phyloP scores from a whole-genome alignment of 2,797 vertebrate genomes.

The Valencia hispanica region DNA sequence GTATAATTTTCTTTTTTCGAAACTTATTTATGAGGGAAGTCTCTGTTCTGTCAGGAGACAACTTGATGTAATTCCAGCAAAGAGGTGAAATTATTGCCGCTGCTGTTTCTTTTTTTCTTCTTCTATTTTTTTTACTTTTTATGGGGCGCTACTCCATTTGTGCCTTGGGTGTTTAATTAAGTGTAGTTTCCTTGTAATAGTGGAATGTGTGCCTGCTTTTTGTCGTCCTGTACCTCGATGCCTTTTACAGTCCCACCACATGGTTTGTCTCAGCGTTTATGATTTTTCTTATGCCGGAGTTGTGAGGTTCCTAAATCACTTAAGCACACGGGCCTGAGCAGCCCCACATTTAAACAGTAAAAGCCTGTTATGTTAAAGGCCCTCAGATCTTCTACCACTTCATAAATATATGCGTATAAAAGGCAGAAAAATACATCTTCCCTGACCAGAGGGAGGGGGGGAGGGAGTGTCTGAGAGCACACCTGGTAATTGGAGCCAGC shows the following conservation, averaged over 20 bases:
- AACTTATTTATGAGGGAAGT: constrained; percentile 67
- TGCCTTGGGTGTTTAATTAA: constrained; percentile 97
- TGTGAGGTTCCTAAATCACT: constrained; percentile 97
- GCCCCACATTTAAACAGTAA: constrained; percentile 98
- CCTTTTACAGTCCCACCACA: constrained; percentile 93
- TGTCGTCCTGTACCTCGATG: constrained; percentile 87
- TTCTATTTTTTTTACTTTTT: constrained; percentile 13
- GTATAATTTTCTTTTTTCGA: constrained; percentile 59
- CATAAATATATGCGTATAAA: constrained; percentile 99
- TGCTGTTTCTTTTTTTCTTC: constrained; percentile 38
- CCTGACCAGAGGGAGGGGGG: constrained; percentile 63
- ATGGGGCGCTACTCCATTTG: constrained; percentile 91
- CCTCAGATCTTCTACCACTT: constrained; percentile 99
- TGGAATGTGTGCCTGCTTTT: constrained; percentile 96
- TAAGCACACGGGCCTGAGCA: constrained; percentile 82
- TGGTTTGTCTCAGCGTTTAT: constrained; percentile 98
- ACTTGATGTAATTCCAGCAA: constrained; percentile 66
- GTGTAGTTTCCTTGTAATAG: constrained; percentile 95
- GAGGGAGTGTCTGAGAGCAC: constrained; percentile 87
- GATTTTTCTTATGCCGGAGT: constrained; percentile 89
- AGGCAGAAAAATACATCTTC: constrained; percentile 77
- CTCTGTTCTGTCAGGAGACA: constrained; percentile 69
- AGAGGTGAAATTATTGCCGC: constrained; percentile 63
- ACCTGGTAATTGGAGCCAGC: constrained; percentile 99
- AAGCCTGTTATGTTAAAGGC: constrained; percentile 90